Base-by-base conservation (phyloP, 2,888 invertebrate genomes). In the Nephrotoma appendiculata region DNA sequence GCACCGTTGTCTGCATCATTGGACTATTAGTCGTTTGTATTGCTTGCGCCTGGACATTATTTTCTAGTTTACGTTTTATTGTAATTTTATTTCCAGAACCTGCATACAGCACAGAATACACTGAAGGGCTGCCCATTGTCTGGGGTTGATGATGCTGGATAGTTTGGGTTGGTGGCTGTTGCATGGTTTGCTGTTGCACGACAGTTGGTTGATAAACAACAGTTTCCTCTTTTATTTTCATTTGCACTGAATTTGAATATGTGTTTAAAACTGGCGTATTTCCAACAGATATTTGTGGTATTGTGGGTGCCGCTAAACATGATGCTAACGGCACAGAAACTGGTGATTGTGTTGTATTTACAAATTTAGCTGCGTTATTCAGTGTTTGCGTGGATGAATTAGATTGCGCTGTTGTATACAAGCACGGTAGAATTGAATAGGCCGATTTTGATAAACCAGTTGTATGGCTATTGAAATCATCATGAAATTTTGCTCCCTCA, bases 31-130 rank as follows among this genome's bases (percentile, higher is more conserved):
- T 7, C 19, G 85, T 31, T 86, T 71, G 86, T 45, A 86, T 41
- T 83, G 48, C 41, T 86, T 12, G 31, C 6, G 52, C 15, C 52
- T 57, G 52, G 9, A 41, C 15, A 86, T 57, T 52, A 52, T 86
- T 86, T 3, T 94, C 92, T 87, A 94, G 94, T 93, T 96, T 96
- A 88, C 96, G 93, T 91, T 96, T 96, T 88, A 96, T 96, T 85
- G 96, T 96, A 89, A 96, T 96, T 93, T 96, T 96, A 91, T 96
- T 96, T 86, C 96, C 96, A 88, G 94, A 94, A 15, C 96, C 96
- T 86, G 96, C 95, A 91, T 96, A 96, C 93, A 96, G 94, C 85
- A 96, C 96, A 88, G 96, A 96, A 91, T 96, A 96, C 90, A 94
- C 92, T 19, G 94, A 93, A 31, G 94, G 92, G 86, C 93, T 93